Evolutionary conservation across 2,113 vertebrate genomes (phyloP), one percentile per base, ranked within the genome.

Genomic region (Pedetes capensis): DNA sequence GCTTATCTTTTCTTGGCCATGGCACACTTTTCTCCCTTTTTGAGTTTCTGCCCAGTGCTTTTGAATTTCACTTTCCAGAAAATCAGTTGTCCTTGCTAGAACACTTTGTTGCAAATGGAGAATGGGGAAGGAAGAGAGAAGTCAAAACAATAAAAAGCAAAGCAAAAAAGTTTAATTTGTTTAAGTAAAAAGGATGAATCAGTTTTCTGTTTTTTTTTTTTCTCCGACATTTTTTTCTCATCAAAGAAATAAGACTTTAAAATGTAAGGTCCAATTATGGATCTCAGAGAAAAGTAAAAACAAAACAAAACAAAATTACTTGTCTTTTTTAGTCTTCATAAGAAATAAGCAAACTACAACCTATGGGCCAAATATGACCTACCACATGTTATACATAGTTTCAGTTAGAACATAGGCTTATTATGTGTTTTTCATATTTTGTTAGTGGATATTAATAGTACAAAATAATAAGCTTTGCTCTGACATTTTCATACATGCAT

Each of bases 11-110:
- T 63, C 76, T 79, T 91, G 57, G 42, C 57, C 22, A 49, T 29
- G 17, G 61, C 51, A 69, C 10, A 83, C 25, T 68, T 87, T 90
- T 47, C 32, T 37, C 10, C 14, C 4, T 32, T 76, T 90, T 87
- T 91, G 81, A 37, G 34, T 79, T 94, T 94, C 86, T 94, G 49
- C 64, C 37, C 32, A 74, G 57, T 49, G 14, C 14, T 83, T 94
- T 87, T 55, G 49, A 93, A 90, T 79, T 93, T 74, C 39, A n/a
- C 49, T 96, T 93, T 87, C 64, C 64, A 47, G 57, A 87, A 96
- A 90, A 71, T 32, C 42, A 55, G 53, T 61, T 87, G 51, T 84
- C 29, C 22, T 83, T n/a, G 69, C 44, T 17, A 84, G 82, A 96
- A 68, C 17, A 34, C 29, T 71, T 89, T 42, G 49, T 23, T 92